Evolutionary conservation across 2,113 vertebrate species (phyloP).

Genomic region (Podarcis raffonei): DNA sequence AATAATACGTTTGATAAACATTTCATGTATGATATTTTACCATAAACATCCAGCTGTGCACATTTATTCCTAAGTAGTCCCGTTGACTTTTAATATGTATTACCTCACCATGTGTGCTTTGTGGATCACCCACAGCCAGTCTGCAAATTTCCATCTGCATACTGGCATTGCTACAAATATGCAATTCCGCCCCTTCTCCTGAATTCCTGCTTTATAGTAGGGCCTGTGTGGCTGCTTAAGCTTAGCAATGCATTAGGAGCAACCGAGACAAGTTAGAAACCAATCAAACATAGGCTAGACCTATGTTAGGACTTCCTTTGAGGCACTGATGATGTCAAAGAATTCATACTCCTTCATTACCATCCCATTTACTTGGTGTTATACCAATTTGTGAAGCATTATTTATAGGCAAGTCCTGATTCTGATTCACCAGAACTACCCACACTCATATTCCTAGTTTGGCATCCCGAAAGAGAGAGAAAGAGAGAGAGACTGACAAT

Average conservation of each 20-base stretch:
- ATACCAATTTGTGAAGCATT: not conserved
- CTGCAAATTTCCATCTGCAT: not conserved
- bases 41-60: not conserved
- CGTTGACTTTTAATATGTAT: not conserved
- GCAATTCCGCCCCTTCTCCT: too few species aligned
- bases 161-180: not conserved
- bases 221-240: not conserved
- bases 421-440: not conserved
- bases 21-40: not conserved
- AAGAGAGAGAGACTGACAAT: too few species aligned
- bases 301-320: not conserved
- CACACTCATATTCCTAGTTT: not conserved
- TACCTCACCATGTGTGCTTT: not conserved
- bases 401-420: not conserved
- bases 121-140: not conserved
- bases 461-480: accelerated
- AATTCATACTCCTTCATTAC: not conserved
- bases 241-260: not conserved
- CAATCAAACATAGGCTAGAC: not conserved
- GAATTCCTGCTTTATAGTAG: not conserved
- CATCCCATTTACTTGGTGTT: not conserved
- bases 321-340: not conserved
- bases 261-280: not conserved
- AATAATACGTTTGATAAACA: not conserved
- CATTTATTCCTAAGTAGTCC: not conserved